Percentiles rank a stretch among this genome's conserved stretches.
These are phyloP conservation scores for Megalurothrips usitatus DNA, from an alignment of 2,888 invertebrate species.

Conservation along the genomic window DNA sequence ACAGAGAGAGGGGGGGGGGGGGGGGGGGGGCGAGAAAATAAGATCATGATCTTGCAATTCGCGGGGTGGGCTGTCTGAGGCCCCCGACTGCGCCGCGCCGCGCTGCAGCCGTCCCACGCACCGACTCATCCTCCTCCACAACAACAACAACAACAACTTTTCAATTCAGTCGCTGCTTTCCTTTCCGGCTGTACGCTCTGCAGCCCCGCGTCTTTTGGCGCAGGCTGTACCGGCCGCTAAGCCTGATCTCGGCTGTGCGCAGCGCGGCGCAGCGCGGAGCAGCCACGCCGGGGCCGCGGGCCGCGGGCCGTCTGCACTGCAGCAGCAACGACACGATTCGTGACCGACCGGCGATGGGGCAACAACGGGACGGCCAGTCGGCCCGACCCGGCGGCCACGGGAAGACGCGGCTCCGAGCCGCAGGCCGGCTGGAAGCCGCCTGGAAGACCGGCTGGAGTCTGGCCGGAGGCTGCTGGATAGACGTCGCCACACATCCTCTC, in stretches of 20 bases:
- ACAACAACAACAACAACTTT: too few species aligned
- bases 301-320: background rate
- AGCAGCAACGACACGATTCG: background rate
- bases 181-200: background rate
- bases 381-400: too few species aligned
- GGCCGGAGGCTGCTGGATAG: too few species aligned
- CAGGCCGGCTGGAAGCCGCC: too few species aligned
- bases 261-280: too few species aligned
- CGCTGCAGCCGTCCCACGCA: background rate
- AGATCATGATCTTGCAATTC: background rate
- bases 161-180: too few species aligned
- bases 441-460: too few species aligned
- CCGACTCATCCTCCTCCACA: background rate
- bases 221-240: too few species aligned
- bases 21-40: background rate
- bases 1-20: background rate
- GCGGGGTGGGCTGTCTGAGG: background rate
- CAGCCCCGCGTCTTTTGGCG: background rate
- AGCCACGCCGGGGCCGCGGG: background rate
- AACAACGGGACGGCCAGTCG: too few species aligned
- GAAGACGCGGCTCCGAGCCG: too few species aligned
- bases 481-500: too few species aligned
- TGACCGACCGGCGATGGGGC: slow-evolving; percentile 7
- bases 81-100: background rate
- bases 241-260: too few species aligned